A percentile compares a stretch with the other conserved stretches of the same genome.
phyloP scores from a whole-genome alignment of 2,888 invertebrate species.

The Flexamia atlantica region DNA sequence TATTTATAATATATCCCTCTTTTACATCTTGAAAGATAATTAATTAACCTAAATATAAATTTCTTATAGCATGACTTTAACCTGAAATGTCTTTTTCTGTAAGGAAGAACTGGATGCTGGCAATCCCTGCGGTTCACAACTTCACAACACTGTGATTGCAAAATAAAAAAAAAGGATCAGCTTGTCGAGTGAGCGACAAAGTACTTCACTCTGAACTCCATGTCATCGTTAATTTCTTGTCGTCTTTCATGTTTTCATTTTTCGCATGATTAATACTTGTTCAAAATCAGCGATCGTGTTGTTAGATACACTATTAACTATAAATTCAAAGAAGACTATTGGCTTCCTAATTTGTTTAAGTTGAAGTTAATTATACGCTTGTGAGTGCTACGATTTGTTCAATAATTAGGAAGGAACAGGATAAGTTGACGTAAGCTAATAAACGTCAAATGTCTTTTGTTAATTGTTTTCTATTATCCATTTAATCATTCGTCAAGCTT shows the following conservation, averaged over 20 bases:
- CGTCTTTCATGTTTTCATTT: conserved; percentile 19
- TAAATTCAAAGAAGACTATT: neutral
- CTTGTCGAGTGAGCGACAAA: no score
- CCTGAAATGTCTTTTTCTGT: no score
- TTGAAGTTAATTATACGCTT: neutral
- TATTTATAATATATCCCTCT: no score
- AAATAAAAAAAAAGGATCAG: no score
- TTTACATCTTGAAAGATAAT: no score
- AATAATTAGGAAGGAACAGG: neutral
- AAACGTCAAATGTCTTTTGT: conserved; percentile 44
- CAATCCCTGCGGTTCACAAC: no score
- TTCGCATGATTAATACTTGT: neutral
- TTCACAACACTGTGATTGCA: no score
- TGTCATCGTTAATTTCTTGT: conserved; percentile 31
- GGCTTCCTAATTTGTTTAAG: neutral
- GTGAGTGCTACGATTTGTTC: conserved; percentile 29
- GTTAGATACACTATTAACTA: neutral
- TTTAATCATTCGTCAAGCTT: neutral
- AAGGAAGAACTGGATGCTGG: no score
- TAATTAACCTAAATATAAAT: no score
- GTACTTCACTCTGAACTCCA: no score
- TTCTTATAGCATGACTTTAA: no score
- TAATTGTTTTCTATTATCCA: conserved; percentile 46
- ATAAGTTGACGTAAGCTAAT: conserved; percentile 49
- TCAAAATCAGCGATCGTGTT: neutral